Evolutionary conservation across 1,140 invertebrate species (phyloP).

Genomic region (Acromyrmex charruanus): DNA sequence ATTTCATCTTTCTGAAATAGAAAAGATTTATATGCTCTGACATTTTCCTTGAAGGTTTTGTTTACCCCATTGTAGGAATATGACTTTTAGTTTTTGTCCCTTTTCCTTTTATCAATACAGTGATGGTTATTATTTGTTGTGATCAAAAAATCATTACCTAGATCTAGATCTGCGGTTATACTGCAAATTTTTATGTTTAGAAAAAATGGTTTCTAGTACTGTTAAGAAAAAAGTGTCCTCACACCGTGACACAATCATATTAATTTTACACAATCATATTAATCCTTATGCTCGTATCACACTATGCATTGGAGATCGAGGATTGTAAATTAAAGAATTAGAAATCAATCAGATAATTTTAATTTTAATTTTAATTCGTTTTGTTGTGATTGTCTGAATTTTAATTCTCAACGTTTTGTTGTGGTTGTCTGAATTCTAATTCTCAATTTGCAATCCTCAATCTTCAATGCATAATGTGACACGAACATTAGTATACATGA

Average conservation of each 20-base stretch:
- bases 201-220: neutral
- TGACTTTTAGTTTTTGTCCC: neutral
- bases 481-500: too few relatives aligned
- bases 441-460: too few relatives aligned
- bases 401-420: too few relatives aligned
- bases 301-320: too few relatives aligned
- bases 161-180: conserved; percentile 11
- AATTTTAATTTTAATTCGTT: too few relatives aligned
- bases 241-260: neutral
- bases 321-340: too few relatives aligned
- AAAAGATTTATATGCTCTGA: neutral
- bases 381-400: too few relatives aligned
- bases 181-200: conserved; percentile 20
- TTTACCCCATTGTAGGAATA: neutral
- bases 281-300: too few relatives aligned
- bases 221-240: neutral
- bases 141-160: conserved; percentile 46
- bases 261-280: neutral
- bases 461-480: too few relatives aligned
- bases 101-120: neutral
- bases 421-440: too few relatives aligned
- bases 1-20: neutral
- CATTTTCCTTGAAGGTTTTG: neutral
- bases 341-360: too few relatives aligned
- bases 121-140: conserved; percentile 75